These are phyloP conservation scores for Verasper variegatus DNA, from an alignment of 2,113 vertebrate species.

Conservation along the genomic window DNA sequence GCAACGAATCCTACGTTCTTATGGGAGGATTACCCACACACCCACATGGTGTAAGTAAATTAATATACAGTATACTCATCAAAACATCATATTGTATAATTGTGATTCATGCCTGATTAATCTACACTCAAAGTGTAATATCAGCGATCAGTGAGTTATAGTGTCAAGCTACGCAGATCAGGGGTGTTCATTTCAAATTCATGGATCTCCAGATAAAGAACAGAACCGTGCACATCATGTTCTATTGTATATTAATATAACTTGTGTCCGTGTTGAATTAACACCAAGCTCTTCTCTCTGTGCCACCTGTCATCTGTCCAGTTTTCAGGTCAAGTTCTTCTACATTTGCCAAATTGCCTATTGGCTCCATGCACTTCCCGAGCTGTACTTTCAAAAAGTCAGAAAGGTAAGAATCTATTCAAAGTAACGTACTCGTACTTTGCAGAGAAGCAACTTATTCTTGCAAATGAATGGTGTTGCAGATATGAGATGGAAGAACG, in stretches of 20 bases:
- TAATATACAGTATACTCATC: background rate
- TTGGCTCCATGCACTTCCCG: slow-evolving; percentile 88
- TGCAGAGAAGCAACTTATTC: background rate
- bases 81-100: background rate
- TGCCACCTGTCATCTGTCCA: slow-evolving; percentile 64
- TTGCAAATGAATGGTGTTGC: background rate
- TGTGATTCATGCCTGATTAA: background rate
- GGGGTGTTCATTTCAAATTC: no score
- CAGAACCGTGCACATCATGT: no score
- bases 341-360: slow-evolving; percentile 91
- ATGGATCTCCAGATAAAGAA: no score
- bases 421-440: background rate
- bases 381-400: slow-evolving; percentile 89
- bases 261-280: background rate
- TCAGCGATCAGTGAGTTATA: background rate
- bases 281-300: background rate
- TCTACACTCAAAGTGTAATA: background rate
- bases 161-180: no score
- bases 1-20: slow-evolving; percentile 84
- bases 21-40: slow-evolving; percentile 88
- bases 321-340: slow-evolving; percentile 92
- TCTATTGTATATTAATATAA: background rate
- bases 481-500: no score
- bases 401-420: slow-evolving; percentile 79
- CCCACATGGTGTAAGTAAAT: slow-evolving; percentile 86